phyloP scores from a whole-genome alignment of 2,888 invertebrate species.

The Coecobrya sp. region DNA sequence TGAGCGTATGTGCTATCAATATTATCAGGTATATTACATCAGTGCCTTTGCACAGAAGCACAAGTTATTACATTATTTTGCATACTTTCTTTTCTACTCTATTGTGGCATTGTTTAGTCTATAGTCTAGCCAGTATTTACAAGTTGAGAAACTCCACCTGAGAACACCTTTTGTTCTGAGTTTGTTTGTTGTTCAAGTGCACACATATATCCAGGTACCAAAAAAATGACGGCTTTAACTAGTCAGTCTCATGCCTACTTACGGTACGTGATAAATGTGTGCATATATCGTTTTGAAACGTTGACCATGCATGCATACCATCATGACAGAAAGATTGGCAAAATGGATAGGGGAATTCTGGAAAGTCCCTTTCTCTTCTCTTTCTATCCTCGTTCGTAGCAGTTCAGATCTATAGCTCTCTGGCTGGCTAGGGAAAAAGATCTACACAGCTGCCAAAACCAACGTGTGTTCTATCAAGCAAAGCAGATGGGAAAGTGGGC shows the following conservation, averaged over 20 bases:
- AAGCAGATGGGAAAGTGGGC: constrained; percentile 15
- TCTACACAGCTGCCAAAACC: constrained; percentile 39
- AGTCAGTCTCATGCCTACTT: background rate
- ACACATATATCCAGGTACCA: too few relatives aligned
- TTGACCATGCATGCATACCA: constrained; percentile 45
- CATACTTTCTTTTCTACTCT: too few relatives aligned
- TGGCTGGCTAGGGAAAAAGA: background rate
- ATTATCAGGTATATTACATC: background rate
- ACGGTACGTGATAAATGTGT: constrained; percentile 10
- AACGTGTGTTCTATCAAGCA: constrained; percentile 25
- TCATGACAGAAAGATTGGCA: constrained; percentile 67
- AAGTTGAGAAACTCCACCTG: too few relatives aligned
- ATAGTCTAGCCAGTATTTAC: too few relatives aligned
- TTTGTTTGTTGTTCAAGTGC: too few relatives aligned
- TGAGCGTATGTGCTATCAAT: background rate
- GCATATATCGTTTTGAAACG: background rate
- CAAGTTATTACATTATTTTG: too few relatives aligned
- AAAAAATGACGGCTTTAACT: background rate
- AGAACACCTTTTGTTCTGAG: too few relatives aligned
- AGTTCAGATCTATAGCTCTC: background rate
- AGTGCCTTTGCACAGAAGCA: too few relatives aligned
- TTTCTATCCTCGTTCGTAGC: background rate
- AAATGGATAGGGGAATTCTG: constrained; percentile 59
- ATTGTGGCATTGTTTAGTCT: too few relatives aligned
- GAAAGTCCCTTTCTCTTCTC: background rate